These are phyloP conservation scores for Hemiscyllium ocellatum DNA, from an alignment of 2,113 vertebrate species.

Conservation along the genomic window DNA sequence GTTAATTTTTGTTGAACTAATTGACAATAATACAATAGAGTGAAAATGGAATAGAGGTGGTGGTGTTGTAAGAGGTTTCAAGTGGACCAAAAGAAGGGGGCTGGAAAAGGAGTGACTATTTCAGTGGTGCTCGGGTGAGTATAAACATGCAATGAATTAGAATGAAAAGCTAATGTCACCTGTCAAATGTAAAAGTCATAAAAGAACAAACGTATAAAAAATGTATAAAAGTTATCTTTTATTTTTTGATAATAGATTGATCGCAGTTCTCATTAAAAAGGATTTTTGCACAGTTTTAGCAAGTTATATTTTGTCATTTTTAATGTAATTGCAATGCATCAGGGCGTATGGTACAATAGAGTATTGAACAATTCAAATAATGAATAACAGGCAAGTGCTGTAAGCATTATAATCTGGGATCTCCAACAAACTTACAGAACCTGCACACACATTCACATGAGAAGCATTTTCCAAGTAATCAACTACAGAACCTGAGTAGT, in stretches of 20 bases:
- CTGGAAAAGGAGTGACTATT: not conserved
- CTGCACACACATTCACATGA: not conserved
- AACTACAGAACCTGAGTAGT: not conserved
- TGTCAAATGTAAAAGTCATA: not conserved
- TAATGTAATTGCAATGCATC: not conserved
- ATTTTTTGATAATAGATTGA: not conserved
- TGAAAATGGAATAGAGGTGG: not conserved
- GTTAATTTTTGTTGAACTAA: not conserved
- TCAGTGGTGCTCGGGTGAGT: not conserved
- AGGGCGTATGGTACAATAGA: not conserved
- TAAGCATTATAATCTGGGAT: not conserved
- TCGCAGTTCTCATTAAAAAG: not conserved
- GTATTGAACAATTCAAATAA: not conserved
- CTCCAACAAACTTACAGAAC: too few species aligned
- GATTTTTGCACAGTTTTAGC: not conserved
- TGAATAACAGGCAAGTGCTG: not conserved
- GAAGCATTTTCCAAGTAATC: not conserved
- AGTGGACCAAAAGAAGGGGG: not conserved
- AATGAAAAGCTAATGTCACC: not conserved
- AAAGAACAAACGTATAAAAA: not conserved
- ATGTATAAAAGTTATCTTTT: not conserved
- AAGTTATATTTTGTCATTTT: not conserved
- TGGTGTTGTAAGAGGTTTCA: not conserved
- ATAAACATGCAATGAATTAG: not conserved
- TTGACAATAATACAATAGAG: not conserved